These are phyloP conservation scores for Dromas ardeola DNA, from an alignment of 2,113 vertebrate species.

Conservation along the genomic window DNA sequence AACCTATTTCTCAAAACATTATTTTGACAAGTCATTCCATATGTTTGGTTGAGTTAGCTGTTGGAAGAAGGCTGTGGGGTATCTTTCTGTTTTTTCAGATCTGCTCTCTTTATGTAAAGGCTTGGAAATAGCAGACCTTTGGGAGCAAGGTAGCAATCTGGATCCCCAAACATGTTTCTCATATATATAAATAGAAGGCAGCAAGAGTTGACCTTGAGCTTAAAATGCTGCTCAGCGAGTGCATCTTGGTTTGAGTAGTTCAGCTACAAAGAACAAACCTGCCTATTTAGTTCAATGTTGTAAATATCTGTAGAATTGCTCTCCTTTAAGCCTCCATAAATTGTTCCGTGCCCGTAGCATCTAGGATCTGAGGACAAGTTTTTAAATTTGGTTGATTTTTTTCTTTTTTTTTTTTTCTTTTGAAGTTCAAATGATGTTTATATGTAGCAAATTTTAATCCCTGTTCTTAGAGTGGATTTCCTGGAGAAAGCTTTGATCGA, in stretches of 20 bases:
- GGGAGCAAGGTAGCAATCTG: slow-evolving; percentile 22
- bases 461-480: neutral
- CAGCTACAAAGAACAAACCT: neutral
- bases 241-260: slow-evolving; percentile 9
- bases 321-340: neutral
- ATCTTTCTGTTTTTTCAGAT: slow-evolving; percentile 27
- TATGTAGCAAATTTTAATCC: neutral
- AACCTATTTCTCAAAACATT: slow-evolving; percentile 44
- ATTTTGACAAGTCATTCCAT: slow-evolving; percentile 34
- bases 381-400: neutral
- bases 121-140: slow-evolving; percentile 12
- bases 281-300: neutral
- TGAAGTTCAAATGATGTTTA: neutral
- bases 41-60: slow-evolving; percentile 10
- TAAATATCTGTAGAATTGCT: neutral
- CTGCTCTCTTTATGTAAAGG: neutral
- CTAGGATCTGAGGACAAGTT: neutral
- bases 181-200: neutral
- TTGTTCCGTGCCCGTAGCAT: fast-evolving
- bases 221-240: neutral
- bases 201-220: slow-evolving; percentile 24
- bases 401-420: neutral
- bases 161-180: slow-evolving; percentile 10
- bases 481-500: slow-evolving; percentile 3
- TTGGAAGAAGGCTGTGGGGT: neutral